Conservation (phyloP, 2,113 vertebrate species). For the Dendrocopos noguchii region DNA sequence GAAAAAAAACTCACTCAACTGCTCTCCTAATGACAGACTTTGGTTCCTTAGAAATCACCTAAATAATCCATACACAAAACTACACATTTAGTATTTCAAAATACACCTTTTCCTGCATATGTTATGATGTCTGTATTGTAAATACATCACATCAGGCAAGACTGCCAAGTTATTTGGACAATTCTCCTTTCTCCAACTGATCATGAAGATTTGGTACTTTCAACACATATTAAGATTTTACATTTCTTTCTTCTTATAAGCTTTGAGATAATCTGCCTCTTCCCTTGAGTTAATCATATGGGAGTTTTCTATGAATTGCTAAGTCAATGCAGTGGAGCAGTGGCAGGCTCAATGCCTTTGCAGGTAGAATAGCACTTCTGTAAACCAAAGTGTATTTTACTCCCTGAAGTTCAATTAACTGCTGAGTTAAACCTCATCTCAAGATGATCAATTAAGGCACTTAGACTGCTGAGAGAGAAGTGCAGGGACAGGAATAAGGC, state of each 20-base stretch:
- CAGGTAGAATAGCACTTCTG: not conserved
- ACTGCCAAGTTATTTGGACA: not conserved
- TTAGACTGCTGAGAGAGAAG: not conserved
- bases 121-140: not conserved
- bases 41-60: not conserved
- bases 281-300: not conserved
- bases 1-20: not conserved
- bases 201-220: not conserved
- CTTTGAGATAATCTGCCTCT: not conserved
- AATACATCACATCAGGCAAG: not conserved
- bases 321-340: not conserved
- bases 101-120: not conserved
- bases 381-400: not conserved
- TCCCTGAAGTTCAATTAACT: slow-evolving; percentile 26
- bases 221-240: not conserved
- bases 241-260: not conserved
- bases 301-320: not conserved
- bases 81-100: not conserved
- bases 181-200: not conserved
- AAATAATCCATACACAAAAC: not conserved
- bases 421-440: not conserved
- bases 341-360: not conserved
- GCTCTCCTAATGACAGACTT: not conserved
- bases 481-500: not conserved
- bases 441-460: slow-evolving; percentile 24